A percentile compares a stretch with the other conserved stretches of the same genome.
Evolutionary conservation across 2,888 invertebrate genomes (phyloP).

Genomic region (Lampropteryx suffumata): DNA sequence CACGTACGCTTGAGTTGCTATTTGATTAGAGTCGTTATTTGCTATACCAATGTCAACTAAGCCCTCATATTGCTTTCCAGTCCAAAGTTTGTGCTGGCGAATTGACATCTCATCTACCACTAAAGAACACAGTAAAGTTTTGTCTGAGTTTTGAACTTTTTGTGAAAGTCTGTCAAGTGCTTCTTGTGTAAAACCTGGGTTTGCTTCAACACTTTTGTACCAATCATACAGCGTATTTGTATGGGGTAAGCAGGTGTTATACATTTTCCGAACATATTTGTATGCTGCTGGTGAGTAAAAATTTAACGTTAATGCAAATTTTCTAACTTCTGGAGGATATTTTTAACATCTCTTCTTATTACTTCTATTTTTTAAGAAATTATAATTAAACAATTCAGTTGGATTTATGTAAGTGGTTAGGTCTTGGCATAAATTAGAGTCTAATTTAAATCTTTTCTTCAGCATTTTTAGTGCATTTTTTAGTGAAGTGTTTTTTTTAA

Average conservation of each 20-base stretch:
- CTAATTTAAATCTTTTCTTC: too few relatives aligned
- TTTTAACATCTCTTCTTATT: background rate
- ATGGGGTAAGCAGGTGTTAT: background rate
- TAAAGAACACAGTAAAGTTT: conserved; percentile 7
- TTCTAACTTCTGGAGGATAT: background rate
- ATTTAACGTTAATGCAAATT: conserved; percentile 1
- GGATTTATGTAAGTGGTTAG: too few relatives aligned
- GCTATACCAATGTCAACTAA: conserved; percentile 17
- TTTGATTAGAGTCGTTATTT: conserved; percentile 5
- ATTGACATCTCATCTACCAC: conserved; percentile 35
- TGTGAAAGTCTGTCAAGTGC: background rate
- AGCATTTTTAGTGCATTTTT: too few relatives aligned
- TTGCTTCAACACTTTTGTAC: background rate
- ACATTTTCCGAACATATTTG: background rate
- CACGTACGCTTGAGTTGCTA: conserved; percentile 28
- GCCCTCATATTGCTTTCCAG: conserved; percentile 26
- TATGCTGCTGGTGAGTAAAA: conserved; percentile 3
- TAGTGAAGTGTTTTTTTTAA: too few relatives aligned
- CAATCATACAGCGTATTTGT: background rate
- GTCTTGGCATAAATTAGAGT: too few relatives aligned
- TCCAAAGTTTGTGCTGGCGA: conserved; percentile 30
- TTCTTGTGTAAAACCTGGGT: conserved; percentile 4
- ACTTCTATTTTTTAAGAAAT: too few relatives aligned
- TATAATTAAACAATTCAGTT: too few relatives aligned
- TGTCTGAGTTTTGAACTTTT: conserved; percentile 5